Conservation (phyloP, 2,888 invertebrate species). For the Julus scandinavius region DNA sequence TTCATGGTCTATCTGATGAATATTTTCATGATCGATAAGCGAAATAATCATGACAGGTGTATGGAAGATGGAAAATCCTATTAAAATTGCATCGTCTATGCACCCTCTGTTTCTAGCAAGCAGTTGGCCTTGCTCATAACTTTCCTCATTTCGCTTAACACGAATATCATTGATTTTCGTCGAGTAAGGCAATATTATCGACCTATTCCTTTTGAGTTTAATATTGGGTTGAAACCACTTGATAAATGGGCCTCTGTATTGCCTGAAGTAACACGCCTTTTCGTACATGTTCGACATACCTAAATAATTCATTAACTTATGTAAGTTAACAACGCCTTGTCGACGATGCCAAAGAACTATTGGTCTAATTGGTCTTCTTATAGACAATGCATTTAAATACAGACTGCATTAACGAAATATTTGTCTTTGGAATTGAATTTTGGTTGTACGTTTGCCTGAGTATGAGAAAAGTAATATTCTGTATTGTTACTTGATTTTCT, state of each 20-base stretch:
- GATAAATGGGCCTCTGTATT: background rate
- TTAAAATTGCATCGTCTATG: background rate
- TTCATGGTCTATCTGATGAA: background rate
- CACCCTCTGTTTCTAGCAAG: background rate
- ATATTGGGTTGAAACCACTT: background rate
- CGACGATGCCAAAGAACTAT: background rate
- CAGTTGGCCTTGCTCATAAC: background rate
- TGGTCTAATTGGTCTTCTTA: background rate
- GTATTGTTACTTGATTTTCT: too few relatives aligned
- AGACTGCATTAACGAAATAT: too few relatives aligned
- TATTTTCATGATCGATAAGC: slow-evolving; percentile 20
- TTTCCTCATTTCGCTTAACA: background rate
- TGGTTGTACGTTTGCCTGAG: too few relatives aligned
- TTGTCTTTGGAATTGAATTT: too few relatives aligned
- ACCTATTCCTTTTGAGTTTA: background rate
- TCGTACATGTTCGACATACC: background rate
- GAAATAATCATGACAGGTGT: background rate
- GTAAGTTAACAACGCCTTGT: background rate
- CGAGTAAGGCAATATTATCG: background rate
- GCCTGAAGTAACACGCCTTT: background rate
- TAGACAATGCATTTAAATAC: too few relatives aligned
- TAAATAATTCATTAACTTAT: background rate
- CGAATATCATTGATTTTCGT: slow-evolving; percentile 24
- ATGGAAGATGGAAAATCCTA: background rate
- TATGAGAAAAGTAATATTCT: too few relatives aligned